Percentiles rank a stretch among this genome's conserved stretches.
These are phyloP conservation scores for Catharus bicknelli DNA, from an alignment of 2,113 vertebrate species.

Conservation along the genomic window DNA sequence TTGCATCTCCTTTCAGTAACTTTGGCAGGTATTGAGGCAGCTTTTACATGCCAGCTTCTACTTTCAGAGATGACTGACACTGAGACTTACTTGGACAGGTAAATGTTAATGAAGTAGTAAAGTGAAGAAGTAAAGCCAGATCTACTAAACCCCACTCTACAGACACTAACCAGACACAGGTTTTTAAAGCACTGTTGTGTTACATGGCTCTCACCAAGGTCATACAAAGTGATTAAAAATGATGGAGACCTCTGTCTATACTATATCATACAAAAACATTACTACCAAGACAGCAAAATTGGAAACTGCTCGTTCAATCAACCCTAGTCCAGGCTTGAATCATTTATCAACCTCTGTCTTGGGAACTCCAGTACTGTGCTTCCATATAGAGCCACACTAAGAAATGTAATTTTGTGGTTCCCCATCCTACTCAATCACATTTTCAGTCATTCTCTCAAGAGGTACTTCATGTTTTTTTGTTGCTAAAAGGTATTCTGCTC, in stretches of 20 bases:
- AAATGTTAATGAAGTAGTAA: not conserved
- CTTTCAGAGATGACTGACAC: not conserved
- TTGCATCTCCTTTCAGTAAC: not conserved
- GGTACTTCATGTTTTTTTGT: not conserved
- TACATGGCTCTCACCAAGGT: not conserved
- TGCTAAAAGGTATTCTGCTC: not conserved
- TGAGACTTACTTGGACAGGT: not conserved
- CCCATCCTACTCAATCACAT: not conserved
- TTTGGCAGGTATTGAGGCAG: not conserved
- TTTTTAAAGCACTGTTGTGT: not conserved
- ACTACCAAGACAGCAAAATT: not conserved
- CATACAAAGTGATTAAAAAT: not conserved
- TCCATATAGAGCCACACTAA: not conserved
- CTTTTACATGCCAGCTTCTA: not conserved
- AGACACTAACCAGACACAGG: not conserved
- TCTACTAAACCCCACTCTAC: not conserved
- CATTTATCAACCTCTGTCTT: not conserved
- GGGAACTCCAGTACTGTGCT: not conserved
- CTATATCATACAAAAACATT: conserved; percentile 16
- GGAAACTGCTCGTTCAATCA: conserved; percentile 4
- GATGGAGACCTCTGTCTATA: not conserved
- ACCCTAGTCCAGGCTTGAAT: not conserved
- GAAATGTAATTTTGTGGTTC: not conserved
- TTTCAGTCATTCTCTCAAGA: conserved; percentile 2
- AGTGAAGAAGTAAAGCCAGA: not conserved